Base-by-base conservation (phyloP, 1,140 invertebrate species). In the Magallana gigas region DNA sequence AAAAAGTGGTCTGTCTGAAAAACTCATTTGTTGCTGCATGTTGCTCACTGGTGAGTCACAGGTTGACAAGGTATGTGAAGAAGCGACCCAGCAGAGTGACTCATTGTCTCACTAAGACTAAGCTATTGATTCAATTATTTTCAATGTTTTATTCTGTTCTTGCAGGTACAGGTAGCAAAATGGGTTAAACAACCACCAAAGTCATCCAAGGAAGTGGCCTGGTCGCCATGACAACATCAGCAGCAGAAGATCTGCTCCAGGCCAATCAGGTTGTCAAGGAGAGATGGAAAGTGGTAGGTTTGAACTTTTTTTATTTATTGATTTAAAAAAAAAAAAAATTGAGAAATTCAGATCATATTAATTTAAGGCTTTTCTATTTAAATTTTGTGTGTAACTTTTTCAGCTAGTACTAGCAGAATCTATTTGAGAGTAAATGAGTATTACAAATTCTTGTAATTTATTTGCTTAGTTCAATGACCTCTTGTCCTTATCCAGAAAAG, bases 251-350 rank as follows among this genome's bases (percentile, higher is more conserved):
- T 95, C 96, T 99, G 83, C 96, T 99, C 90, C 98, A 99, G 95
- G 98, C 98, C 48, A 98, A 98, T 83, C 98, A 99, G 96, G 97
- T 99, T 71, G 98, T 99, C 92, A 99, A 99, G 95, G 98, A 99
- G 95, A 95, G 98, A 94, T 99, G 98, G 98, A 99, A 99, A 97
- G 98, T 99, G 93, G 96, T 97, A 93, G 96, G 96, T 93, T 60
- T 84, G 12, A 82, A 16, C 1, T 83, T n/a, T 57, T 57, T 57
- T 18, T 23, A 12, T 57, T 18, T 23, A 12, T 57, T 48, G 36
- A 48, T 48, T 48, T 48, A 1, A 1, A 23, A 23, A n/a, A 48
- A 48, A 48, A 48, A 3, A 48, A 48, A 48, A 48, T 48, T 48
- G 36, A 48, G 36, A 48, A 48, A 48, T 48, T 48, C 36, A 48